Evolutionary conservation across 2,797 vertebrate species (phyloP), one percentile per base, ranked within the genome.

Genomic region (Agapornis canus): DNA sequence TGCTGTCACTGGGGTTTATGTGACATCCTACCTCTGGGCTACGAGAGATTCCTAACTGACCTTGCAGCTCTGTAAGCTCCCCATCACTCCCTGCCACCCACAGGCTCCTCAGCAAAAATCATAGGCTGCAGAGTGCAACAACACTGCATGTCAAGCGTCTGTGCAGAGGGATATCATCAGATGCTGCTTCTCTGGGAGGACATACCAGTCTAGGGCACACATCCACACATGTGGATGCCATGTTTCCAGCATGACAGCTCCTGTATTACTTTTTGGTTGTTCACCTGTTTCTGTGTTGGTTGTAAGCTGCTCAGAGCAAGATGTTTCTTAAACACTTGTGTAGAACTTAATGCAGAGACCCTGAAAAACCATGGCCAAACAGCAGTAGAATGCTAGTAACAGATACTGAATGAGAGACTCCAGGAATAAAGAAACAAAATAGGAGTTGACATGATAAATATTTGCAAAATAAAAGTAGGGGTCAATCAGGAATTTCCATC

Each of bases 111-210:
- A 0, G 39, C 3, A 63, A 3, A 0, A 92, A 6, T 40, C 1
- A 1, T 22, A 19, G 66, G 49, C 40, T 2, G 0, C 0, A 0
- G 23, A 48, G 42, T 4, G 1, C 29, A 26, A 3, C 22, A 64
- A 6, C 25, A 1, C 49, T 14, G 11, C 26, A 2, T 3, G 6
- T 37, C 18, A 4, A 5, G 15, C 6, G 1, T 43, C 49, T 43
- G 31, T 32, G 40, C 37, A 2, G 0, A n/a, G 43, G 31, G 12
- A 31, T 64, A 8, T 40, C 13, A 0, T 63, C 66, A 85, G 71
- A 5, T 60, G 21, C 35, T 73, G 32, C 47, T 72, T 49, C 76
- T 82, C 78, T 48, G 45, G 32, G 14, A 88, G 43, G 49, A 64
- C 73, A 83, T 73, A 39, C 25, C 77, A 31, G 43, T 68, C 25